These are phyloP conservation scores for Harpalus rubripes DNA, from an alignment of 2,888 invertebrate species.

Conservation along the genomic window DNA sequence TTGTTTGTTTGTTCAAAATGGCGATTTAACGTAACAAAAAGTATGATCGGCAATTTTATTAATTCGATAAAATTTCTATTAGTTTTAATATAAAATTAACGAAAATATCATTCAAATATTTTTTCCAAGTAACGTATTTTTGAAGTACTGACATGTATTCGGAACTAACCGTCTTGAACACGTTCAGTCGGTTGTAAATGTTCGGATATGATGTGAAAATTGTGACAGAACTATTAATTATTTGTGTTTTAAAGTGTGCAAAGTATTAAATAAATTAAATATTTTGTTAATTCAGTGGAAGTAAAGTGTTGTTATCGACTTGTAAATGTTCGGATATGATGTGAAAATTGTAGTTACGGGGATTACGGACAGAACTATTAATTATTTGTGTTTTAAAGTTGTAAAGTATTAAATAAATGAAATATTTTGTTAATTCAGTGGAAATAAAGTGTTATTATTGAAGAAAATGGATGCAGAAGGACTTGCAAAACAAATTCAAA, in stretches of 20 bases:
- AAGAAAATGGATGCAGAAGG: too few species aligned
- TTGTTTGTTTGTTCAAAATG: too few species aligned
- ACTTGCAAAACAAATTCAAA: too few species aligned
- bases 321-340: neutral
- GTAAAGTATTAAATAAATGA: neutral
- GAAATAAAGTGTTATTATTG: neutral
- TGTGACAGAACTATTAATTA: neutral
- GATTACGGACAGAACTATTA: neutral
- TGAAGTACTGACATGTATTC: too few species aligned
- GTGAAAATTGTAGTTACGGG: neutral
- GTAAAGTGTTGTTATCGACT: too few species aligned
- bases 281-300: neutral
- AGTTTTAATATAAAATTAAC: too few species aligned
- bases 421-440: neutral
- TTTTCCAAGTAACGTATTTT: too few species aligned
- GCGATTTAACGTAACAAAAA: too few species aligned
- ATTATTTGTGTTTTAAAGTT: neutral
- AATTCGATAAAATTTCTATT: too few species aligned
- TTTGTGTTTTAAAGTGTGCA: neutral
- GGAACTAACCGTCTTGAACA: neutral
- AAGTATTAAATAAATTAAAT: neutral
- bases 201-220: neutral
- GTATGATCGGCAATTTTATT: too few species aligned
- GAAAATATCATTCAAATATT: too few species aligned
- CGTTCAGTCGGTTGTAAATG: neutral